These are phyloP conservation scores for Erpornis zantholeuca DNA, from an alignment of 2,113 vertebrate species.

Conservation along the genomic window DNA sequence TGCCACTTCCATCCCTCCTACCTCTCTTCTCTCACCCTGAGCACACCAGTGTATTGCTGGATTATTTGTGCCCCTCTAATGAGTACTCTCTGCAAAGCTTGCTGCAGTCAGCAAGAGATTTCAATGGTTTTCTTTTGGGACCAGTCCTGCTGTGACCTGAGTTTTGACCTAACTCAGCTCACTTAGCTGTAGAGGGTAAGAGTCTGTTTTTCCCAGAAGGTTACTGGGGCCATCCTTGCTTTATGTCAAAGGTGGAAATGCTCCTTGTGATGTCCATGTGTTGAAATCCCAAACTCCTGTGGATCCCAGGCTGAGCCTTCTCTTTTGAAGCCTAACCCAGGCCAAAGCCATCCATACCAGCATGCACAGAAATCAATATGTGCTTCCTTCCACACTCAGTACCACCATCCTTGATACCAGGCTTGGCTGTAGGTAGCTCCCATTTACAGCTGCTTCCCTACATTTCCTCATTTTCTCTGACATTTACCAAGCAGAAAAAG, in stretches of 20 bases:
- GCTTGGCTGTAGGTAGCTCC: background rate
- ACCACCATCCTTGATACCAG: background rate
- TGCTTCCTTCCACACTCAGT: background rate
- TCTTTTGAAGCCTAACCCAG: background rate
- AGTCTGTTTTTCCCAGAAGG: background rate
- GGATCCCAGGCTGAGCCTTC: background rate
- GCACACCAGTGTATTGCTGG: rapidly evolving
- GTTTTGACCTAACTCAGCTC: background rate
- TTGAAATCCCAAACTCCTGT: background rate
- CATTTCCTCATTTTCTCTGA: background rate
- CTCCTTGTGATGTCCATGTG: background rate
- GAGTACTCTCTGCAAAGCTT: background rate
- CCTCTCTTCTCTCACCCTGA: background rate
- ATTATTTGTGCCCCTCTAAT: background rate
- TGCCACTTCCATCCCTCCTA: background rate
- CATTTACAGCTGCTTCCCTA: background rate
- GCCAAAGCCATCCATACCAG: background rate
- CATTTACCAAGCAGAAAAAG: background rate
- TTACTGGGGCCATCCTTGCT: background rate
- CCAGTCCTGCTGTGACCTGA: background rate
- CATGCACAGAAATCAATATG: background rate
- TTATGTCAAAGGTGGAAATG: background rate
- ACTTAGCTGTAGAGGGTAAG: background rate
- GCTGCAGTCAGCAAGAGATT: background rate
- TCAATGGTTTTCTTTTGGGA: background rate